These are phyloP conservation scores for Amazona vittata DNA, from an alignment of 2,113 vertebrate species.

Conservation along the genomic window DNA sequence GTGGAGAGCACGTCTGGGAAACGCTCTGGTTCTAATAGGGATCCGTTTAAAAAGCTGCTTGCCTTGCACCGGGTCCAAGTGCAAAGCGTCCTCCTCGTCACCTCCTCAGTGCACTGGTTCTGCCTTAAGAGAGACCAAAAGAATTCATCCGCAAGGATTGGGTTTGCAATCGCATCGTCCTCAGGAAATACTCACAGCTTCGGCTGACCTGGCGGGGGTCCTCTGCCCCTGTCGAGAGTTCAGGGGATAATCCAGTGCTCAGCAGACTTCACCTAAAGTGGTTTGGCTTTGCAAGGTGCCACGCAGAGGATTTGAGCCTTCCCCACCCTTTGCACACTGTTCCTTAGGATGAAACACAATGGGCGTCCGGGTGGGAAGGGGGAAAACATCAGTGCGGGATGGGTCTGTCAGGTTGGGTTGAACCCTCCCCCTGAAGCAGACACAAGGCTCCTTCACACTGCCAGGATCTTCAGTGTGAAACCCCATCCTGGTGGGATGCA, in stretches of 20 bases:
- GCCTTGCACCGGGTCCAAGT: not conserved
- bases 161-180: not conserved
- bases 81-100: not conserved
- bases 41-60: not conserved
- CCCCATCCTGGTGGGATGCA: not conserved
- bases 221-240: not conserved
- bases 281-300: constrained; percentile 4
- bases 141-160: not conserved
- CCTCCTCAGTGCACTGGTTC: constrained; percentile 11
- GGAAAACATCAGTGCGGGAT: not conserved
- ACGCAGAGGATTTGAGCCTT: not conserved
- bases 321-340: not conserved
- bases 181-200: not conserved
- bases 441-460: not conserved
- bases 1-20: constrained; percentile 9
- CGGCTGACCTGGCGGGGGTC: not conserved
- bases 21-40: constrained; percentile 33
- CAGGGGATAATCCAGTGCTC: not conserved
- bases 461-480: not conserved
- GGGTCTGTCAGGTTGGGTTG: not conserved
- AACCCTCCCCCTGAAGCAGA: not conserved
- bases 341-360: fast-evolving
- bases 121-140: not conserved
- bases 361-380: not conserved
- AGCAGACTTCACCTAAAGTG: not conserved